These are phyloP conservation scores for Hirtodrosophila confusa DNA, from an alignment of 2,888 invertebrate genomes.

Conservation along the genomic window DNA sequence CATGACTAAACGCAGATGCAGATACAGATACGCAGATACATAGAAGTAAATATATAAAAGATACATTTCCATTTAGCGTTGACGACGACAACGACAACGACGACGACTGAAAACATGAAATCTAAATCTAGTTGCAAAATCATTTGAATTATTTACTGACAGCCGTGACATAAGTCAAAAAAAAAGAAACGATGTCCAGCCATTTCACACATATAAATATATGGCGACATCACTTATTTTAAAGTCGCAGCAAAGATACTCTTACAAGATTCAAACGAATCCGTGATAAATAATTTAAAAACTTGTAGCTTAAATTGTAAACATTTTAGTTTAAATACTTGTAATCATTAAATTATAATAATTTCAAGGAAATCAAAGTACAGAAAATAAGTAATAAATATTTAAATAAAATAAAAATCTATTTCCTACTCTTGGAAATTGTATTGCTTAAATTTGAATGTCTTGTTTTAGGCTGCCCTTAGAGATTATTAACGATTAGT, in stretches of 20 bases:
- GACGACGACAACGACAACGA: conserved; percentile 18
- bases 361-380: no score
- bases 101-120: conserved; percentile 54
- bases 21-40: conserved; percentile 23
- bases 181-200: conserved; percentile 20
- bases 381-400: no score
- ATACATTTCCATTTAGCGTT: conserved; percentile 56
- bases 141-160: conserved; percentile 66
- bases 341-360: no score
- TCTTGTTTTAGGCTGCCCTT: no score
- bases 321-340: no score
- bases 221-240: neutral
- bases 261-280: conserved; percentile 1
- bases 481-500: no score
- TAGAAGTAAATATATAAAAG: conserved; percentile 18
- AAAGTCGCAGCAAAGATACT: conserved; percentile 17
- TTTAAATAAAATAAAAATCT: no score
- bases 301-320: no score
- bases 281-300: no score
- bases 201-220: conserved; percentile 33
- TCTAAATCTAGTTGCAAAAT: conserved; percentile 69
- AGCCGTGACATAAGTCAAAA: conserved; percentile 58
- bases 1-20: conserved; percentile 34
- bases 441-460: no score
- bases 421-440: no score